Conservation (phyloP, 2,797 vertebrate genomes). For the Gambelia wislizenii region DNA sequence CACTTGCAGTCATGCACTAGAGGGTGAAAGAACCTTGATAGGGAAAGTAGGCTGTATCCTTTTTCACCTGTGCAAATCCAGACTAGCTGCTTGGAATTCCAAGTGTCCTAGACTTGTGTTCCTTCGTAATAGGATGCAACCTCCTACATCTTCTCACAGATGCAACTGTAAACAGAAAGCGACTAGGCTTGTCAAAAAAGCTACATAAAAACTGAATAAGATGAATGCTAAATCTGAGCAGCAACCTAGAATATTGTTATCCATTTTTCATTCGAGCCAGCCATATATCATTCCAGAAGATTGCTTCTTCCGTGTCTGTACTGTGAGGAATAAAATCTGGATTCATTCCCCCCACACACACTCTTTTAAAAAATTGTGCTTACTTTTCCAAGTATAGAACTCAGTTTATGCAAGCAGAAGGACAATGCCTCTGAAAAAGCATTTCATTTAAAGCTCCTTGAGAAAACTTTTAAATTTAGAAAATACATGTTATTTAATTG, state of each 20-base stretch:
- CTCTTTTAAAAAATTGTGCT: conserved; percentile 59
- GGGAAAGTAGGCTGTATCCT: too few species aligned
- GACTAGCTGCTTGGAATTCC: background rate
- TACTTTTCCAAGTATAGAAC: conserved; percentile 66
- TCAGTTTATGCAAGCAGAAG: conserved; percentile 48
- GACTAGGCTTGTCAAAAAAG: conserved; percentile 57
- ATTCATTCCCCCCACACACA: background rate
- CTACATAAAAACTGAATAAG: conserved; percentile 59
- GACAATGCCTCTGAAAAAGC: conserved; percentile 58
- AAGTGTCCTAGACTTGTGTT: conserved; percentile 41
- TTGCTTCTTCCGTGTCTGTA: conserved; percentile 48
- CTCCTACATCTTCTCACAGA: conserved; percentile 60
- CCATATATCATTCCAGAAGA: conserved; percentile 58
- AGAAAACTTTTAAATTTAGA: conserved; percentile 28
- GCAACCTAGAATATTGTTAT: conserved; percentile 61
- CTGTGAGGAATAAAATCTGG: conserved; percentile 59
- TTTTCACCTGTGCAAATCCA: background rate
- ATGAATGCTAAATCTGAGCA: conserved; percentile 56
- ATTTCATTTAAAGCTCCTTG: conserved; percentile 54
- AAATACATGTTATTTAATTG: background rate
- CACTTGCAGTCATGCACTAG: too few species aligned
- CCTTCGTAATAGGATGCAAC: conserved; percentile 55
- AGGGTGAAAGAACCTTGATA: too few species aligned
- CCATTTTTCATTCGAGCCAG: conserved; percentile 40
- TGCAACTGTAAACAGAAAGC: conserved; percentile 52